phyloP scores from a whole-genome alignment of 2,888 invertebrate genomes.

The Tipula lateralis region DNA sequence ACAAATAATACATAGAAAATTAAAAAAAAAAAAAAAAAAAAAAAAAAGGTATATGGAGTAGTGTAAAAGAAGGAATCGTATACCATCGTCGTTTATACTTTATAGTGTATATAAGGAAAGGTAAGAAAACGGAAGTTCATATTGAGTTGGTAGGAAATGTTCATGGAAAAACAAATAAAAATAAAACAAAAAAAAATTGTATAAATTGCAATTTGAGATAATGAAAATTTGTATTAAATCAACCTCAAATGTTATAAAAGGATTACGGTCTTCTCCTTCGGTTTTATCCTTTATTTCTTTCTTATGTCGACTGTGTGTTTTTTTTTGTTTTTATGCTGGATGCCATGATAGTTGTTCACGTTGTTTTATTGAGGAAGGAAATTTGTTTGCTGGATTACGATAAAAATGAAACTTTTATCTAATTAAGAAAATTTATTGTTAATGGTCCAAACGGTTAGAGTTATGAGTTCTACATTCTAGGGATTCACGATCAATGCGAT shows the following conservation, averaged over 20 bases:
- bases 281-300: background rate
- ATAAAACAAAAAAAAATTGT: background rate
- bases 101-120: background rate
- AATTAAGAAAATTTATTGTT: background rate
- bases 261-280: background rate
- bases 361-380: background rate
- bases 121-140: background rate
- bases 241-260: background rate
- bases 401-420: background rate
- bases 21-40: background rate
- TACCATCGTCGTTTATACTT: background rate
- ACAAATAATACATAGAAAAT: background rate
- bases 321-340: background rate
- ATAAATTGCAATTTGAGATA: constrained; percentile 1
- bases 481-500: too few species aligned
- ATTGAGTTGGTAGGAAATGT: background rate
- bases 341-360: background rate
- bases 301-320: background rate
- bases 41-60: background rate
- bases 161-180: background rate
- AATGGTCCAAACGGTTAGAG: too few species aligned
- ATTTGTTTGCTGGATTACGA: background rate
- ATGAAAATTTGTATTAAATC: constrained; percentile 11
- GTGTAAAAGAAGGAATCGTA: background rate
- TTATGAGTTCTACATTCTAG: too few species aligned